phyloP scores from a whole-genome alignment of 1,140 invertebrate species.

The Bombyx mandarina region DNA sequence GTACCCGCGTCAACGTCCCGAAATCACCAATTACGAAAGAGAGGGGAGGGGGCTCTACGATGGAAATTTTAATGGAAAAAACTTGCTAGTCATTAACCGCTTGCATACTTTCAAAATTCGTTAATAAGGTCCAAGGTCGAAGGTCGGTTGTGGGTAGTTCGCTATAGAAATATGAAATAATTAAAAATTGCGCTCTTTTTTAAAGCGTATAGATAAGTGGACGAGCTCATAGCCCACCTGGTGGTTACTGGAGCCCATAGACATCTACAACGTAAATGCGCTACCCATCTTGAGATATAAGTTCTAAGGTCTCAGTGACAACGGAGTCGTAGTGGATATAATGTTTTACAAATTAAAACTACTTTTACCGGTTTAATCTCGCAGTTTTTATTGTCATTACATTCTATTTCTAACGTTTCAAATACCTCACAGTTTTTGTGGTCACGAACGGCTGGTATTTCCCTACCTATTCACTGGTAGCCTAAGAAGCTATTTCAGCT shows the following conservation, averaged over 20 bases:
- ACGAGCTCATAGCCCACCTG: too few relatives aligned
- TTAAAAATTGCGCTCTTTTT: neutral
- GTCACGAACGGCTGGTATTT: neutral
- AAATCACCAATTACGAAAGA: neutral
- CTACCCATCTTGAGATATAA: too few relatives aligned
- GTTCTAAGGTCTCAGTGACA: too few relatives aligned
- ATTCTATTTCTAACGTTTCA: neutral
- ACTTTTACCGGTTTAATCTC: neutral
- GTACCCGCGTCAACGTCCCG: constrained; percentile 1
- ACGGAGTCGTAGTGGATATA: neutral
- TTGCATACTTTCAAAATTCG: too few relatives aligned
- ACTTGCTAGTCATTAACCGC: too few relatives aligned
- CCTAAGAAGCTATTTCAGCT: too few relatives aligned
- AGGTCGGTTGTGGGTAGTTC: too few relatives aligned
- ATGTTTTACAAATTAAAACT: neutral
- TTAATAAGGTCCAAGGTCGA: too few relatives aligned
- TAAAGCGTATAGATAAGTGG: neutral
- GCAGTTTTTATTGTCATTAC: neutral
- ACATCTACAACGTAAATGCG: too few relatives aligned
- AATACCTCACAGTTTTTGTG: too few relatives aligned
- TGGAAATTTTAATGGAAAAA: neutral
- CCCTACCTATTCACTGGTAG: too few relatives aligned
- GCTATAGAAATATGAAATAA: neutral
- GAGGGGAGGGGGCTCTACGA: too few relatives aligned
- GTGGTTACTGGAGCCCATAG: neutral